Conservation (phyloP, 2,113 vertebrate species). For the Leptobrachium leishanense region DNA sequence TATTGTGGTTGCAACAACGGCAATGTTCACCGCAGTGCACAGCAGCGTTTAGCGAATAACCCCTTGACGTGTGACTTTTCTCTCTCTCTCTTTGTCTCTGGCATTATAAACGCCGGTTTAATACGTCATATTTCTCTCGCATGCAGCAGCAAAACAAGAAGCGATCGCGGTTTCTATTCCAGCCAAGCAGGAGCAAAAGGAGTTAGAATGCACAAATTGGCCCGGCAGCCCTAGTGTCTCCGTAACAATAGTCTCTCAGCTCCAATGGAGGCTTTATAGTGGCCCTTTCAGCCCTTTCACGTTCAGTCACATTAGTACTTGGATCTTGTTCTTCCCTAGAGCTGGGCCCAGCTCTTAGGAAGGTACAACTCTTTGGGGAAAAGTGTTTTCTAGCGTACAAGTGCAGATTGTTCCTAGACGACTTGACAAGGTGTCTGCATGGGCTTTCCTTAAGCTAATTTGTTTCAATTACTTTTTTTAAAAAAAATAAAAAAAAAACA, state of each 20-base stretch:
- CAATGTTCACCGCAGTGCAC: no score
- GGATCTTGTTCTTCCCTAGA: constrained; percentile 34
- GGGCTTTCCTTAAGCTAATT: constrained; percentile 22
- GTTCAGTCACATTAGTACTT: constrained; percentile 30
- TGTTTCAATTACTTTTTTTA: constrained; percentile 18
- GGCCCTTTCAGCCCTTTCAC: constrained; percentile 29
- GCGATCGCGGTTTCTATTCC: not conserved
- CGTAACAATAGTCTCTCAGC: not conserved
- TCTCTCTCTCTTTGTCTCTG: no score
- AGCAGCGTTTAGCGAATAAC: no score
- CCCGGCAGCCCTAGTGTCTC: not conserved
- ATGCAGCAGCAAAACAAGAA: not conserved
- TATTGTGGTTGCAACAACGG: no score
- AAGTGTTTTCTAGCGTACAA: constrained; percentile 10
- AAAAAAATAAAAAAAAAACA: not conserved
- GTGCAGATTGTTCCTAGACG: constrained; percentile 1
- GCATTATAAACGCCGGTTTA: not conserved
- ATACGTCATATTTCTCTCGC: not conserved
- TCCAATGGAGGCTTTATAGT: constrained; percentile 6
- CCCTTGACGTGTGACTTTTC: no score
- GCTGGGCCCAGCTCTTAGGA: constrained; percentile 15
- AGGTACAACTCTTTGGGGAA: constrained; percentile 27
- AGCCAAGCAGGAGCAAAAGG: not conserved
- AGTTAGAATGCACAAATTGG: constrained; percentile 6
- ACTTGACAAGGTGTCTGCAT: constrained; percentile 6